These are phyloP conservation scores for Entomyzon cyanotis DNA, from an alignment of 2,113 vertebrate species.

Conservation along the genomic window DNA sequence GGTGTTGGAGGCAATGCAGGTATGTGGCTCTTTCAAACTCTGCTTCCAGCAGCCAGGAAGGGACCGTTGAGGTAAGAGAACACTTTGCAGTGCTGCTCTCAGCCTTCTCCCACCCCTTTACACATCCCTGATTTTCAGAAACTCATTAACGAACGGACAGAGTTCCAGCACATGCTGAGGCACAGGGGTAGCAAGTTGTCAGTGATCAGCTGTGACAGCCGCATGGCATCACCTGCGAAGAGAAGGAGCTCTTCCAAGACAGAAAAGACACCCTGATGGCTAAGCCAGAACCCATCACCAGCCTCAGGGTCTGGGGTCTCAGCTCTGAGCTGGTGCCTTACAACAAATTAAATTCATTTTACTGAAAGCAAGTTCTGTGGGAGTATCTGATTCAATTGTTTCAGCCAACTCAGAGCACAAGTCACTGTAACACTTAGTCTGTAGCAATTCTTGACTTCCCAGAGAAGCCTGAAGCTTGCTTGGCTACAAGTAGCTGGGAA, in stretches of 20 bases:
- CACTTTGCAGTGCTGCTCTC: background rate
- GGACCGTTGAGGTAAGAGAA: background rate
- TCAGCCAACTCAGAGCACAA: background rate
- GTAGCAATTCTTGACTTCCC: background rate
- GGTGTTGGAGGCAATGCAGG: slow-evolving; percentile 73
- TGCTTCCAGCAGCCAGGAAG: background rate
- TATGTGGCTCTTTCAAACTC: background rate
- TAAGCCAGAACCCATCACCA: background rate
- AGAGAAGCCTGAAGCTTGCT: background rate
- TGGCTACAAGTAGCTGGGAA: background rate
- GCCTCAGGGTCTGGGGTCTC: too few species aligned
- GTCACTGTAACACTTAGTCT: background rate
- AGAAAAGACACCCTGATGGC: background rate
- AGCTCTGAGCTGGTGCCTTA: background rate
- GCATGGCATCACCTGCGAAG: fast-evolving
- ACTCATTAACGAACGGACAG: slow-evolving; percentile 58
- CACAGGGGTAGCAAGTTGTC: slow-evolving; percentile 50
- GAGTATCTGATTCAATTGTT: background rate
- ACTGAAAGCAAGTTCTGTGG: background rate
- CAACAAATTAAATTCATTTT: background rate
- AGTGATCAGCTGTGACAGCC: background rate
- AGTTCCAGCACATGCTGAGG: slow-evolving; percentile 59
- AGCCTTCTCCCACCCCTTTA: background rate
- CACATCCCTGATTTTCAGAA: slow-evolving; percentile 7
- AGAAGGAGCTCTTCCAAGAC: background rate